Percentiles rank a stretch among this genome's conserved stretches.
Evolutionary conservation across 2,797 vertebrate genomes (phyloP).

Genomic region (Rhincodon typus): DNA sequence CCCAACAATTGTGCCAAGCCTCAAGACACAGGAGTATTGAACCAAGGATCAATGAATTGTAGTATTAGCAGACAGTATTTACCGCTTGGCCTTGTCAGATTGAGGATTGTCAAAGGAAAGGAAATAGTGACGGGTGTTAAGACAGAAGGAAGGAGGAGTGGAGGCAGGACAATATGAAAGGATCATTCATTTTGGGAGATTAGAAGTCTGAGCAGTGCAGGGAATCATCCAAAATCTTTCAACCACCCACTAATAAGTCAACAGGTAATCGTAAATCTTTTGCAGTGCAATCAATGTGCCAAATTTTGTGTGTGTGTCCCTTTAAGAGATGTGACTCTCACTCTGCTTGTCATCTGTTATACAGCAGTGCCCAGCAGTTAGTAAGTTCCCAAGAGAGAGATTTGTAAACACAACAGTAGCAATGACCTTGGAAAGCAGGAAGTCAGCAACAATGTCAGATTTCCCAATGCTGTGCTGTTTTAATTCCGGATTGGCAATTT

Average conservation of each 20-base stretch:
- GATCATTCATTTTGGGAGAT: not conserved
- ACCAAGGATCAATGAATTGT: not conserved
- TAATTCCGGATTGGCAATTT: not conserved
- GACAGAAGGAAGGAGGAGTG: not conserved
- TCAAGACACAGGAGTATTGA: not conserved
- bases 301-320: not conserved
- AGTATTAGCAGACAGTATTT: not conserved
- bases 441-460: not conserved
- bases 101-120: not conserved
- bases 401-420: not conserved
- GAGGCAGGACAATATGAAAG: not conserved
- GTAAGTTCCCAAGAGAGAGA: not conserved
- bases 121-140: not conserved
- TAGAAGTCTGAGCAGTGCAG: not conserved
- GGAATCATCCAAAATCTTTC: not conserved
- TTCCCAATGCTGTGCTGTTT: not conserved
- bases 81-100: not conserved
- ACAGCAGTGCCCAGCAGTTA: not conserved
- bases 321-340: not conserved
- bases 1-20: not conserved
- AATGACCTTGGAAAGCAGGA: not conserved
- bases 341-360: not conserved
- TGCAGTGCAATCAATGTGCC: not conserved
- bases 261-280: not conserved
- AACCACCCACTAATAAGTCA: not conserved